These are phyloP conservation scores for Atrina japonica DNA, from an alignment of 2,888 invertebrate genomes.

Conservation along the genomic window DNA sequence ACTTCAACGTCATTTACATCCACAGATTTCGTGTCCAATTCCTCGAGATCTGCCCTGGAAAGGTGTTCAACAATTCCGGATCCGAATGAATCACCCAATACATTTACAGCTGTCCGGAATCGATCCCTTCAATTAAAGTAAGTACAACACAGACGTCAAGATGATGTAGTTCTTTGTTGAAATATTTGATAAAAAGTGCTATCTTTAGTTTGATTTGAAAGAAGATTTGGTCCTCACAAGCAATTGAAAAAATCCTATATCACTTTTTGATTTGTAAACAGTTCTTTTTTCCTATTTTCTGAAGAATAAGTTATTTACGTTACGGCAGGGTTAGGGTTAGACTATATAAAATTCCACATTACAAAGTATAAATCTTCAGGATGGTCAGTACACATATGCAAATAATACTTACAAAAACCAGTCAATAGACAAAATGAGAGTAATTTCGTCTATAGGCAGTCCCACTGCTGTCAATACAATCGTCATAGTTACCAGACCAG, in stretches of 20 bases:
- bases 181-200: background rate
- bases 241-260: background rate
- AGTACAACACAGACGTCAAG: background rate
- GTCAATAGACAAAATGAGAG: constrained; percentile 81
- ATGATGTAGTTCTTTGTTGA: background rate
- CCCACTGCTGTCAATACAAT: constrained; percentile 82
- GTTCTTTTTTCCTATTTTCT: no score
- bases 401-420: constrained; percentile 82
- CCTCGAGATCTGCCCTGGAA: constrained; percentile 47
- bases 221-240: background rate
- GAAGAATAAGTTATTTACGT: no score
- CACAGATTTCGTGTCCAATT: constrained; percentile 7
- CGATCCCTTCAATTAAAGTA: constrained; percentile 51
- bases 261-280: no score
- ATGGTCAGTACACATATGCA: no score
- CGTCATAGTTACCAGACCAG: constrained; percentile 94
- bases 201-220: background rate
- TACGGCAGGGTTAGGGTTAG: no score
- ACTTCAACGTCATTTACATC: constrained; percentile 20
- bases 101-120: constrained; percentile 61
- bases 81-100: constrained; percentile 60
- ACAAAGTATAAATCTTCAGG: no score
- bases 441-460: constrained; percentile 81
- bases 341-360: no score
- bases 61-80: constrained; percentile 60